Conservation (phyloP, 2,888 invertebrate species). For the Conistra vaccinii region DNA sequence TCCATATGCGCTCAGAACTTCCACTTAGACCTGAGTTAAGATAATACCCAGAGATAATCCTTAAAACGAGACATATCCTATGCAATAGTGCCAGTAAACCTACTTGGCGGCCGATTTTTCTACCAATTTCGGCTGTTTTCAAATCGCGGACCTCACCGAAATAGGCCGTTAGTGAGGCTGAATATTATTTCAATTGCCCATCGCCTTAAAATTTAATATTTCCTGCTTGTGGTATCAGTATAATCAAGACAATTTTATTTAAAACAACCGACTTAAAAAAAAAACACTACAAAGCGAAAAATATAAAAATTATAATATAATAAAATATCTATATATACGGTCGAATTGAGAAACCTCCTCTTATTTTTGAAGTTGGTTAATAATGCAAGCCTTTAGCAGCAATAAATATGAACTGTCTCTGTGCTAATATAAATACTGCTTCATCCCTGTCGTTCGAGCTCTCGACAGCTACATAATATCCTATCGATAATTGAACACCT, state of each 20-base stretch:
- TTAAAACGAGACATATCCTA: background rate
- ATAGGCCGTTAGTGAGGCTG: no score
- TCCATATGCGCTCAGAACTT: background rate
- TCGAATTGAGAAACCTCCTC: no score
- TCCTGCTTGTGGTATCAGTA: no score
- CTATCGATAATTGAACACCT: constrained; percentile 25
- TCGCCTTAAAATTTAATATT: background rate
- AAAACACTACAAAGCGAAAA: no score
- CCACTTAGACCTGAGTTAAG: no score
- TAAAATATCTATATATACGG: no score
- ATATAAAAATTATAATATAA: no score
- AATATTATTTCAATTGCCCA: background rate
- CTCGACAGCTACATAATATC: background rate
- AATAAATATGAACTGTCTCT: background rate
- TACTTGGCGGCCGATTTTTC: background rate
- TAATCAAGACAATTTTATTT: no score
- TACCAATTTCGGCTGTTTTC: background rate
- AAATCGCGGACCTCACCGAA: background rate
- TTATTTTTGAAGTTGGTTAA: no score
- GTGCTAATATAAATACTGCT: constrained; percentile 5
- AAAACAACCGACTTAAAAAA: no score
- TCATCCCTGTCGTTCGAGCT: background rate
- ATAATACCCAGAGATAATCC: background rate
- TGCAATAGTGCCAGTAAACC: background rate
- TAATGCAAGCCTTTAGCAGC: no score